Base-by-base conservation (phyloP, 1,140 invertebrate genomes). In the Nebria ingens region DNA sequence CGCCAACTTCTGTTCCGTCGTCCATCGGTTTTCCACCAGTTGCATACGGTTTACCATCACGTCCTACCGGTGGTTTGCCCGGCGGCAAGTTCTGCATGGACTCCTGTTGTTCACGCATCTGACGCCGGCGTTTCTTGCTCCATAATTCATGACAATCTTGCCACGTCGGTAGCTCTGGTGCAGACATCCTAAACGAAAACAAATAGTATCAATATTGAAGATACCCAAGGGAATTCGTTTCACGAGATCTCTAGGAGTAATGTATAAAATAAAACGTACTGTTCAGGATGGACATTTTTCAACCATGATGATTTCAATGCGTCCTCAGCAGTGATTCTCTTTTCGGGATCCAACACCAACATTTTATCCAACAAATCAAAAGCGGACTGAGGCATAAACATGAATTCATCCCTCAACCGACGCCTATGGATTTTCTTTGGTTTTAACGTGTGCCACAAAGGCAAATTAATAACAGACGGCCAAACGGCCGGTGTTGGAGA, bases 101-200 rank as follows among this genome's bases (percentile, higher is more conserved):
- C 57, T 85, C 85, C 66, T 87, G 82, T 64, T 90, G 86, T 64
- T 91, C 87, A 23, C 85, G 74, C 61, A 89, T 76, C 68, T 91
- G 89, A 13, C 84, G 74, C 63, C 89, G 79, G 29, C 89, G 79
- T 68, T 91, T 91, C 72, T 99, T 99, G 62, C 91, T 94, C 96
- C 96, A 99, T 64, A 99, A 78, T 74, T 99, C 97, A 75, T 99
- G 97, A 73, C 97, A 99, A 75, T 99, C 97, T 77, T 98, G 96
- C 83, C 92, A 92, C 21, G 85, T 90, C 1, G 97, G 97, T 58
- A 98, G 70, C 64, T 87, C 80, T 11, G 88, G 87, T 15, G 81
- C 82, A 54, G 83, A 79, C 83, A 91, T 89, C 71, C 91, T 93
- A 72, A 57, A 72, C 9, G 3, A 45, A n/a, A n/a, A n/a, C n/a